phyloP scores from a whole-genome alignment of 2,797 vertebrate species.

The Cossypha caffra region DNA sequence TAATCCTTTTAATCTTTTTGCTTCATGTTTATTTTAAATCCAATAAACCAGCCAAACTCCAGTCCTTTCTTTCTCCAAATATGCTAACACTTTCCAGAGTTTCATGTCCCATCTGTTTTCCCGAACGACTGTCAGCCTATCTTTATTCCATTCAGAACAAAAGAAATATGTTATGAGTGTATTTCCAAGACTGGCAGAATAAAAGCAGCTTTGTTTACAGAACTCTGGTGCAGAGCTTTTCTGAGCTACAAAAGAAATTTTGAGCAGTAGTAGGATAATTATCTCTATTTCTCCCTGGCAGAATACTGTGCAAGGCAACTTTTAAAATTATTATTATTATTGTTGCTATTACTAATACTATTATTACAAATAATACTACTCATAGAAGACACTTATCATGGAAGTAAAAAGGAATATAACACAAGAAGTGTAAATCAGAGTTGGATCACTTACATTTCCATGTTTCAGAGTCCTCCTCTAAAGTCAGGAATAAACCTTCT shows the following conservation, averaged over 20 bases:
- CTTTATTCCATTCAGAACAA: not conserved
- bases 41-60: not conserved
- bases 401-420: not conserved
- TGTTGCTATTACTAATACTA: not conserved
- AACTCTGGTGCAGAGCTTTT: not conserved
- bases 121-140: not conserved
- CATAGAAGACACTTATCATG: not conserved
- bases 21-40: not conserved
- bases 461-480: not conserved
- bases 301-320: not conserved
- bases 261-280: not conserved
- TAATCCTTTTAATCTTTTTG: not conserved
- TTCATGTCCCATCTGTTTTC: not conserved
- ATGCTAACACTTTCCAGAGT: accelerated
- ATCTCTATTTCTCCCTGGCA: not conserved
- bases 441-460: not conserved
- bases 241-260: not conserved
- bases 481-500: not conserved
- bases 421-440: not conserved
- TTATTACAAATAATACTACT: not conserved
- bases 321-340: not conserved
- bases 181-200: not conserved
- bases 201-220: not conserved
- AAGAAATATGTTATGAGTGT: not conserved
- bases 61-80: not conserved